A percentile compares a stretch with the other conserved stretches of the same genome.
Conservation (phyloP, 2,888 invertebrate genomes). For the Acleris cristana region DNA sequence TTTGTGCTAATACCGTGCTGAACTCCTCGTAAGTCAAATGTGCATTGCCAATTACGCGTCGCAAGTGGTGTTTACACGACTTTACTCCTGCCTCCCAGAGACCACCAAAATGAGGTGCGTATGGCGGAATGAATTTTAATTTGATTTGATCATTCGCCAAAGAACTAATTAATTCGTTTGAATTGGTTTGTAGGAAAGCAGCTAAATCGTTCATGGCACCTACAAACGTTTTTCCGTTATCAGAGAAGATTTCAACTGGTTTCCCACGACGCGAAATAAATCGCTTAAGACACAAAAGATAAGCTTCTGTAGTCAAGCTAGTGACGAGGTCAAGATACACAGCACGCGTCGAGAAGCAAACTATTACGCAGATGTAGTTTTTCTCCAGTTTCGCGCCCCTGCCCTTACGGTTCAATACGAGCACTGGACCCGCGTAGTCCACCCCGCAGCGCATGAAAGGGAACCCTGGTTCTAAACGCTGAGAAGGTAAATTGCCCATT, state of each 20-base stretch:
- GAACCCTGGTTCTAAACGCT: not conserved
- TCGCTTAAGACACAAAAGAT: constrained; percentile 20
- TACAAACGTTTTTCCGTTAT: constrained; percentile 7
- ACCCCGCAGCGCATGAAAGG: too few relatives aligned
- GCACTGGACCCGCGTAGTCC: constrained; percentile 8
- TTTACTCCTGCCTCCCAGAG: too few relatives aligned
- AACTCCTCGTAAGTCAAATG: too few relatives aligned
- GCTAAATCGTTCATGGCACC: not conserved
- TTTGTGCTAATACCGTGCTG: too few relatives aligned
- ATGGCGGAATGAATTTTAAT: constrained; percentile 29
- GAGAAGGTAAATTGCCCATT: not conserved
- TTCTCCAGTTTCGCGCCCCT: constrained; percentile 4
- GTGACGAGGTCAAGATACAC: constrained; percentile 19
- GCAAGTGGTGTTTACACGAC: too few relatives aligned
- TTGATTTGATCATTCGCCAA: constrained; percentile 25
- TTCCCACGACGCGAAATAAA: constrained; percentile 29
- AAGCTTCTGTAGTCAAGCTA: constrained; percentile 13
- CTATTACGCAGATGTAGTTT: not conserved
- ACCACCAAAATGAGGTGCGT: too few relatives aligned
- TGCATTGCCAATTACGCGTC: too few relatives aligned
- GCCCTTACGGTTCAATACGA: constrained; percentile 13
- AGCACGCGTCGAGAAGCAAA: constrained; percentile 11
- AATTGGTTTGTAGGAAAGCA: constrained; percentile 4
- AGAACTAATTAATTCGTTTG: constrained; percentile 12
- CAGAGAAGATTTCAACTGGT: constrained; percentile 27